A percentile compares a stretch with the other conserved stretches of the same genome.
These are phyloP conservation scores for Campoplex capitator DNA, from an alignment of 2,888 invertebrate genomes.

Conservation along the genomic window DNA sequence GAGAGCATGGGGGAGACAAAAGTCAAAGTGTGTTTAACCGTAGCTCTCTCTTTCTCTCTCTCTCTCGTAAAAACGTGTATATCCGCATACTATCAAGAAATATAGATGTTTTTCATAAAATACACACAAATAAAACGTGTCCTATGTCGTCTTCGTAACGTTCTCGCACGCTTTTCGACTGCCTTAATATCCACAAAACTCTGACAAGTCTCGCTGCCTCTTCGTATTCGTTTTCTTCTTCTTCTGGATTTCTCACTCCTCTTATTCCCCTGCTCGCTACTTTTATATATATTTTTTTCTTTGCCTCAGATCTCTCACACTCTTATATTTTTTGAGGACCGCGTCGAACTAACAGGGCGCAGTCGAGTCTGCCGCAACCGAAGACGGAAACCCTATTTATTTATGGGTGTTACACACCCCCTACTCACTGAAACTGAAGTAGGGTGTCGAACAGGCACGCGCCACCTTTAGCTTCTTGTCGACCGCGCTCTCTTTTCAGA, in stretches of 20 bases:
- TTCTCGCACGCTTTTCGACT: constrained; percentile 26
- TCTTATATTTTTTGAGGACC: constrained; percentile 59
- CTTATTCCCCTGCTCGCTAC: constrained; percentile 9
- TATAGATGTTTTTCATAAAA: not conserved
- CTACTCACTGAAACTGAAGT: constrained; percentile 78
- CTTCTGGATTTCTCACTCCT: constrained; percentile 54
- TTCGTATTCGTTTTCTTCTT: not conserved
- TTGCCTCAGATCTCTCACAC: constrained; percentile 27
- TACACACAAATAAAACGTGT: not conserved
- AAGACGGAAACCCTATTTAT: constrained; percentile 84
- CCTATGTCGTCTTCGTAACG: constrained; percentile 1
- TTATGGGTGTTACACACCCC: constrained; percentile 81
- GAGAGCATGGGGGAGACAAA: constrained; percentile 45
- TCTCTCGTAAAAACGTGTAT: constrained; percentile 54
- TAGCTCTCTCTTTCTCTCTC: not conserved
- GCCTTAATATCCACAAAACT: constrained; percentile 18
- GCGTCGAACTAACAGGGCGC: constrained; percentile 46
- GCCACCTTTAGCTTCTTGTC: constrained; percentile 74
- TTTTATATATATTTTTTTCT: constrained; percentile 35
- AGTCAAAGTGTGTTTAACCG: constrained; percentile 50
- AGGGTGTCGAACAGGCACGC: constrained; percentile 80
- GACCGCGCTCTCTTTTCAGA: constrained; percentile 63
- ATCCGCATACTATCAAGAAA: constrained; percentile 9
- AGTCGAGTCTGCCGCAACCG: constrained; percentile 72
- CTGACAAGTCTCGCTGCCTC: constrained; percentile 14